Evolutionary conservation across 2,797 vertebrate genomes (phyloP).

Genomic region (Melanotaenia nigrans): DNA sequence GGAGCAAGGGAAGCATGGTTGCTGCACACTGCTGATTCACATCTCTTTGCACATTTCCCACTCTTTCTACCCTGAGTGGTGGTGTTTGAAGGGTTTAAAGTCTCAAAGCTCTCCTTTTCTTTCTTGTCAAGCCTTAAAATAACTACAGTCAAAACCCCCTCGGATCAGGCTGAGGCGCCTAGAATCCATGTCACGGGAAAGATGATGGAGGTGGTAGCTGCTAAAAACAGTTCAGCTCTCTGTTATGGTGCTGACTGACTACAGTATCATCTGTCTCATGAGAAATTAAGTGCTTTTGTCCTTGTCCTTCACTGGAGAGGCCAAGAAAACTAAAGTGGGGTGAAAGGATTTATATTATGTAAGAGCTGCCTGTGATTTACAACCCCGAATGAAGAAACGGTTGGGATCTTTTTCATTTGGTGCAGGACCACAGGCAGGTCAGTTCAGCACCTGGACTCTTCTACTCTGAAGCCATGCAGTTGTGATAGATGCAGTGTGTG

Average conservation of each 20-base stretch:
- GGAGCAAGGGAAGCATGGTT: constrained; percentile 28
- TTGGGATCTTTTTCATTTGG: neutral
- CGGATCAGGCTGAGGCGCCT: constrained; percentile 39
- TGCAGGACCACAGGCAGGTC: too few relatives aligned
- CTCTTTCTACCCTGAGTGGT: constrained; percentile 13
- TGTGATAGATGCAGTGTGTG: too few relatives aligned
- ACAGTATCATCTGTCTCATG: constrained; percentile 15
- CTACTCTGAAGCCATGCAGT: too few relatives aligned
- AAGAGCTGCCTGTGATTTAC: constrained; percentile 14
- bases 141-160: constrained; percentile 29
- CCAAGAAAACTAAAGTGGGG: neutral
- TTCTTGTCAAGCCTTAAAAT: constrained; percentile 51
- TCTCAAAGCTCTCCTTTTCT: constrained; percentile 40
- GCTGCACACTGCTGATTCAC: constrained; percentile 46
- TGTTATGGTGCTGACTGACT: constrained; percentile 28
- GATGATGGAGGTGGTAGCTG: constrained; percentile 55
- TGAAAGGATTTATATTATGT: constrained; percentile 21
- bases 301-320: constrained; percentile 26
- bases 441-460: too few relatives aligned
- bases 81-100: constrained; percentile 36
- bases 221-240: constrained; percentile 60
- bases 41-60: constrained; percentile 7
- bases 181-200: constrained; percentile 55
- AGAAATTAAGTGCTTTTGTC: constrained; percentile 51
- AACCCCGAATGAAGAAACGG: too few relatives aligned